Base-by-base conservation (phyloP, 2,888 invertebrate species). In the Coecobrya sp. region DNA sequence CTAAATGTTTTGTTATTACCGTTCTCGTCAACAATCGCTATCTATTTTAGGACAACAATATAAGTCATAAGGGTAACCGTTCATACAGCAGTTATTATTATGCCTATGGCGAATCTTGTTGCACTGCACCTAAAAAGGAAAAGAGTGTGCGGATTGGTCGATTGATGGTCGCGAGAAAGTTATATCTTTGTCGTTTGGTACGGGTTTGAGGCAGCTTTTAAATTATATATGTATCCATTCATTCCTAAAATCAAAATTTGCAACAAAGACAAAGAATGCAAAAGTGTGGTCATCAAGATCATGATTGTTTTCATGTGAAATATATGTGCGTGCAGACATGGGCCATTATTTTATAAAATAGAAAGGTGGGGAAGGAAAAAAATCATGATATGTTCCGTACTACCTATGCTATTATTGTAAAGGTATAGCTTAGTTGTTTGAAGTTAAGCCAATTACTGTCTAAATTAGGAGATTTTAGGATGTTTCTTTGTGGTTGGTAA, bases 121-220 rank as follows among this genome's bases (percentile, higher is more conserved):
- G 36, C 36, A 7, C 36, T 36, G 36, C 36, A 62, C 62, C 82
- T n/a, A 16, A 82, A 82, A 82, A 82, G 82, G 82, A 36, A 42
- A 82, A 10, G 82, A 82, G 42, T 82, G 10, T 22, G 59, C 82
- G 36, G 82, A 82, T 82, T 82, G 82, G 82, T 82, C 16, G 59
- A 27, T 49, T 49, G 19, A 76, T 22, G 45, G 10, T 68, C 2
- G 76, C 79, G 52, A 79, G 79, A 81, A 82, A 82, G 82, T 82
- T 59, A 25, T 42, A 5, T 25, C 16, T 62, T 22, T 4, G 19
- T 19, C 25, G 62, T 25, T 62, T 62, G 62, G 25, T 7, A 7
- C 10, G 19, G 62, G 62, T 62, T 62, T 62, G 19, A 19, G 62
- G 62, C 62, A 62, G 4, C 62, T 62, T 62, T 62, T 62, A 25